Percentiles rank a stretch among this genome's conserved stretches.
phyloP scores from a whole-genome alignment of 2,888 invertebrate species.

The Dendrolimus houi region DNA sequence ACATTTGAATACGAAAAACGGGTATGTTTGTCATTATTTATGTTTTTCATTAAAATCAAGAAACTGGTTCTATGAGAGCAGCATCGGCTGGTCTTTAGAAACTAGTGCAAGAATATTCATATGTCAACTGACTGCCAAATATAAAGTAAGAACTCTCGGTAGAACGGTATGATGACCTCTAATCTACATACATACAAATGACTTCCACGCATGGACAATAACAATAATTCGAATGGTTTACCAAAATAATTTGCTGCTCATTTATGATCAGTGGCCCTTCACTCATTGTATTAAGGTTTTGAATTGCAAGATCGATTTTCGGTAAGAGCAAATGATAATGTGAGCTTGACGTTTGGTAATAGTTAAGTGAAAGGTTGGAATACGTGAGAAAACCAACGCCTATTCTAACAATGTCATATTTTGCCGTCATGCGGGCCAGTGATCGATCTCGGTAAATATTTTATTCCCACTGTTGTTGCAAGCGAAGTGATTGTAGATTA shows the following conservation, averaged over 20 bases:
- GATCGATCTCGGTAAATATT: conserved; percentile 70
- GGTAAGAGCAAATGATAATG: conserved; percentile 9
- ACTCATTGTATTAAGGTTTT: conserved; percentile 24
- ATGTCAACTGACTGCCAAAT: conserved; percentile 44
- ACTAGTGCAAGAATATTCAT: conserved; percentile 43
- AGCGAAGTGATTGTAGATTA: conserved; percentile 48
- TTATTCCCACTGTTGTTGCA: conserved; percentile 46
- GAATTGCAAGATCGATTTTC: conserved; percentile 16
- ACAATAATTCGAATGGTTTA: conserved; percentile 55
- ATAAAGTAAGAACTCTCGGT: conserved; percentile 47
- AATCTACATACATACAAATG: conserved; percentile 70
- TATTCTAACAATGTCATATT: conserved; percentile 69
- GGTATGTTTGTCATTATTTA: no score
- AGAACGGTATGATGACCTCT: conserved; percentile 66
- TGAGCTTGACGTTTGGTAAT: conserved; percentile 54
- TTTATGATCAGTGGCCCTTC: neutral
- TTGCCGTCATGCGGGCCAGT: conserved; percentile 60
- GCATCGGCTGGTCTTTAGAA: conserved; percentile 14
- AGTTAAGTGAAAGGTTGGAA: conserved; percentile 66
- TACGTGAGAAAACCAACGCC: conserved; percentile 71
- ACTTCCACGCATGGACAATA: conserved; percentile 67
- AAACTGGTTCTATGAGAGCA: no score
- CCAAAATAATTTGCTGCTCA: neutral
- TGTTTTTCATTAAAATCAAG: no score
- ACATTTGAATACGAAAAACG: no score